Base-by-base conservation (phyloP, 2,113 vertebrate genomes). In the Odontesthes bonariensis region DNA sequence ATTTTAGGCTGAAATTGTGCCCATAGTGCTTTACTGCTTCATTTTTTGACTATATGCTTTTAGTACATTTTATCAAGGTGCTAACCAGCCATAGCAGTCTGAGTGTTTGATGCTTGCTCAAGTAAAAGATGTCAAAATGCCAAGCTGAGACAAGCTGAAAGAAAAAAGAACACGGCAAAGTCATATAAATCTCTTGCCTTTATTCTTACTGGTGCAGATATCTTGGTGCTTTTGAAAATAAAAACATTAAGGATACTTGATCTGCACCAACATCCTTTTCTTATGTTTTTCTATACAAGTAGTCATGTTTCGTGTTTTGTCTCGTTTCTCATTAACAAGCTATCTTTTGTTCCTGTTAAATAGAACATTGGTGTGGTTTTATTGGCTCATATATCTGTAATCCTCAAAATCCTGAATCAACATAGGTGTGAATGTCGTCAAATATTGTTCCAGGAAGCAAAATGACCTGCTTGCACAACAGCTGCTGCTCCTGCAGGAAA, bases 361-460 rank as follows among this genome's bases (percentile, higher is more conserved):
- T 61, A 71, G 47, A 82, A 73, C 60, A 75, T 46, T 60, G 17
- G 13, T 72, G 20, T 55, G 69, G 54, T n/a, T 81, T 19, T 31
- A 38, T 13, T 20, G 62, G 69, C 44, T 83, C 66, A 62, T 52
- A 59, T n/a, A 69, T 55, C 6, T 27, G 53, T 49, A 75, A 69
- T 77, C 69, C 42, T 56, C 58, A 10, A 70, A 65, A 66, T 52
- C 62, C 68, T 82, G 52, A 79, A 70, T 46, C 67, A 77, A 77
- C 80, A 79, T 54, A 64, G 23, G 77, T 82, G 76, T 66, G 35
- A 78, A 53, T 55, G n/a, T 66, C 47, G 52, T 71, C 31, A 77
- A 81, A 74, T 71, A 80, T 69, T 79, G 44, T 74, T 82, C 73
- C 38, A 69, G 63, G 58, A 31, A 63, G 46, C 35, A 38, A 19